phyloP scores from a whole-genome alignment of 2,888 invertebrate genomes.

The Tridacna crocea region DNA sequence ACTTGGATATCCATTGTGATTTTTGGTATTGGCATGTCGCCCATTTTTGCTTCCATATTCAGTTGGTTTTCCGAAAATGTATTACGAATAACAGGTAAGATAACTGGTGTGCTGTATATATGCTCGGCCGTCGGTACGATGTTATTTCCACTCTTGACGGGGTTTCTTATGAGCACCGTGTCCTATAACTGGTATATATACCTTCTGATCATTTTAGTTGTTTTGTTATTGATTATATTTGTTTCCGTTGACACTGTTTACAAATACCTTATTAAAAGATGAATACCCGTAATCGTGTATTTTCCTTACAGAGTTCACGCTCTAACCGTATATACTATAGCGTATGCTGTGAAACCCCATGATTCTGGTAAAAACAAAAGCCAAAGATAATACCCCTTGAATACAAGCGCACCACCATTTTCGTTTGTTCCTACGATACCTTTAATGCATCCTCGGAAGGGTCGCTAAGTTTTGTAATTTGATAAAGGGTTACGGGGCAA shows the following conservation, averaged over 20 bases:
- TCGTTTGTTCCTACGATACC: too few species aligned
- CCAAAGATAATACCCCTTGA: too few species aligned
- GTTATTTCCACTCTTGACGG: constrained; percentile 81
- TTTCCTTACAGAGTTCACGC: too few species aligned
- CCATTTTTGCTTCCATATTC: constrained; percentile 84
- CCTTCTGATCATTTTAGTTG: constrained; percentile 37
- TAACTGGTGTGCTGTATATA: constrained; percentile 82
- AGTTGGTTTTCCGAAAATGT: constrained; percentile 83
- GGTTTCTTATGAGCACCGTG: constrained; percentile 63
- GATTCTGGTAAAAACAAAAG: too few species aligned
- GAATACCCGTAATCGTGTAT: neutral
- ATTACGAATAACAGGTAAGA: constrained; percentile 83
- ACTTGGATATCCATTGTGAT: constrained; percentile 81
- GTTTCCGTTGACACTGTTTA: constrained; percentile 27
- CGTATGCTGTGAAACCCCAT: too few species aligned
- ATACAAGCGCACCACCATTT: too few species aligned
- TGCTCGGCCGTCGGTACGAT: constrained; percentile 83
- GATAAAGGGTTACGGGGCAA: too few species aligned
- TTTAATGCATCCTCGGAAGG: too few species aligned
- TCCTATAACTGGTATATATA: constrained; percentile 66
- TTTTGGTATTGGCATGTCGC: constrained; percentile 83
- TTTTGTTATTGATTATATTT: constrained; percentile 33
- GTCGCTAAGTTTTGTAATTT: too few species aligned
- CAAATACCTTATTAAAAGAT: constrained; percentile 24
- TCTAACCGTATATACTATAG: too few species aligned